A percentile compares a stretch with the other conserved stretches of the same genome.
phyloP scores from a whole-genome alignment of 2,797 vertebrate genomes.

The Cossypha heuglini region DNA sequence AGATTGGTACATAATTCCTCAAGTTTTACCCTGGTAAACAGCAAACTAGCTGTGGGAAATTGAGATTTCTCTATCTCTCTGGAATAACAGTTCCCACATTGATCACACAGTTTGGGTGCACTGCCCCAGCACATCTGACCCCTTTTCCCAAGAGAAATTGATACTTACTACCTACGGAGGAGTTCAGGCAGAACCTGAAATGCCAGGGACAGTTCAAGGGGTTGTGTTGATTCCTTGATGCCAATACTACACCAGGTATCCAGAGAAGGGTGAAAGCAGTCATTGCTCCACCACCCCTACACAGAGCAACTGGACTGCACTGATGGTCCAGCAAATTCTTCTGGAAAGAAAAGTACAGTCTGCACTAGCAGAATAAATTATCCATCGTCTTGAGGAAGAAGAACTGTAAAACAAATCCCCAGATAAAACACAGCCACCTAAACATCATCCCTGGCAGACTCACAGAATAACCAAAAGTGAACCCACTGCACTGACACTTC shows the following conservation, averaged over 20 bases:
- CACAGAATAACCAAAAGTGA: background rate
- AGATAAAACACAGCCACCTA: background rate
- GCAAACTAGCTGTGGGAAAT: background rate
- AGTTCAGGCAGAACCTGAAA: background rate
- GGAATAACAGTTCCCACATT: background rate
- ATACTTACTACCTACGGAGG: background rate
- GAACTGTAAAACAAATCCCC: background rate
- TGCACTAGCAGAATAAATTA: background rate
- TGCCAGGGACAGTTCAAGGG: background rate
- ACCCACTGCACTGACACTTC: background rate
- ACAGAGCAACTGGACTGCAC: background rate
- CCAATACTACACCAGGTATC: too few relatives aligned
- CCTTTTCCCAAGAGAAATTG: background rate
- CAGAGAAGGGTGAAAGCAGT: background rate
- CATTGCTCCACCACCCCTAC: background rate
- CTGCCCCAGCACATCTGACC: background rate
- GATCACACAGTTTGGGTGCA: background rate
- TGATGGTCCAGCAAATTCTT: background rate
- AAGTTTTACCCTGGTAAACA: background rate
- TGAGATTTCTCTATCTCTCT: background rate
- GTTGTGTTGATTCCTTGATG: background rate
- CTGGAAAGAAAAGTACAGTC: background rate
- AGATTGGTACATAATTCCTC: rapidly evolving
- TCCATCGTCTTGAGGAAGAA: background rate
- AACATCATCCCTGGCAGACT: background rate